These are phyloP conservation scores for Chalcosyrphus nemorum DNA, from an alignment of 2,888 invertebrate species.

Conservation along the genomic window DNA sequence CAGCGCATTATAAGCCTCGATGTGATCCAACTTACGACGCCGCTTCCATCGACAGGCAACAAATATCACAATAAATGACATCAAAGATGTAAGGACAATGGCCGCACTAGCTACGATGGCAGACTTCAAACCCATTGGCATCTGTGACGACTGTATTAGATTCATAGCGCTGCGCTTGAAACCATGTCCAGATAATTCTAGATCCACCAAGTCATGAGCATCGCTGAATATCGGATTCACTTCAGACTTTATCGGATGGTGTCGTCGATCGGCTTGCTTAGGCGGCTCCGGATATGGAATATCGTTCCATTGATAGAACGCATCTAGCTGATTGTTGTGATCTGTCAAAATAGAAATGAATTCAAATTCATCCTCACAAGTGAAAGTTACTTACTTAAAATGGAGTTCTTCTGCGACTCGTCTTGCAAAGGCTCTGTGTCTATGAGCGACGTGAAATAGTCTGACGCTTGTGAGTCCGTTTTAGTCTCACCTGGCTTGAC, in stretches of 20 bases:
- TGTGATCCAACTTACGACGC: slow-evolving; percentile 81
- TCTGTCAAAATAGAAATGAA: slow-evolving; percentile 69
- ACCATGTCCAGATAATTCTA: slow-evolving; percentile 81
- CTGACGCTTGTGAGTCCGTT: slow-evolving; percentile 83
- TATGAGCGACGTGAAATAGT: slow-evolving; percentile 83
- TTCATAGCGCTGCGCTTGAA: slow-evolving; percentile 79
- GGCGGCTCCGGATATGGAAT: slow-evolving; percentile 59
- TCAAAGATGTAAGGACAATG: slow-evolving; percentile 89
- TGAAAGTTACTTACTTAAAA: slow-evolving; percentile 73
- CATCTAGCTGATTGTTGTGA: slow-evolving; percentile 61
- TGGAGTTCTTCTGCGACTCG: slow-evolving; percentile 43
- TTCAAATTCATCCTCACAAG: slow-evolving; percentile 59
- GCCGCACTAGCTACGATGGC: slow-evolving; percentile 91
- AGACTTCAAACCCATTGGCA: slow-evolving; percentile 86
- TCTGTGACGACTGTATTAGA: slow-evolving; percentile 79
- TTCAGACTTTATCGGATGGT: slow-evolving; percentile 54
- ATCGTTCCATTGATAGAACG: slow-evolving; percentile 76
- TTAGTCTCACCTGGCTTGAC: slow-evolving; percentile 82
- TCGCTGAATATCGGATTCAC: slow-evolving; percentile 81
- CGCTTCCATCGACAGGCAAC: slow-evolving; percentile 89
- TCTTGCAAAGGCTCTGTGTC: slow-evolving; percentile 82
- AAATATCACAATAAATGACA: slow-evolving; percentile 90
- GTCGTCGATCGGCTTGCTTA: slow-evolving; percentile 51
- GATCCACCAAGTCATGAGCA: slow-evolving; percentile 81
- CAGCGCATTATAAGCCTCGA: slow-evolving; percentile 73